phyloP scores from a whole-genome alignment of 2,113 vertebrate species.

The Hippocampus abdominalis region DNA sequence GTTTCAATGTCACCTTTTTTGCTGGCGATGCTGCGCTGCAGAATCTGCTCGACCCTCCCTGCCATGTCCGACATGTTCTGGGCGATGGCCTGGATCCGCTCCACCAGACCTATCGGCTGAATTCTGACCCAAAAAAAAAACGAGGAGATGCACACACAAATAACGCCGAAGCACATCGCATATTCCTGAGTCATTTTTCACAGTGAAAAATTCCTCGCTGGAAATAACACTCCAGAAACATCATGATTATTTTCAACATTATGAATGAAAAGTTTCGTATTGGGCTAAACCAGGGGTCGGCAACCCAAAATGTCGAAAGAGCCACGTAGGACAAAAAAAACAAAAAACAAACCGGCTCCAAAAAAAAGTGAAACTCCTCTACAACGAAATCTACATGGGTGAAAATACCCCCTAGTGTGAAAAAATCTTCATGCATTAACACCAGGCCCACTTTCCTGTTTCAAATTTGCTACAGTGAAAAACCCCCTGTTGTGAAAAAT shows the following conservation, averaged over 20 bases:
- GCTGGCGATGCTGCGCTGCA: slow-evolving; percentile 81
- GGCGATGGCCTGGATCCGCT: slow-evolving; percentile 94
- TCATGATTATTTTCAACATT: background rate
- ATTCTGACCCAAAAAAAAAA: slow-evolving; percentile 74
- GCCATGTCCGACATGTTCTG: slow-evolving; percentile 95
- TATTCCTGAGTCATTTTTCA: background rate
- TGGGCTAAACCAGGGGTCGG: too few species aligned
- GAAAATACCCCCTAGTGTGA: too few species aligned
- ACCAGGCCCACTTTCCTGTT: too few species aligned
- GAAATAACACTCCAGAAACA: background rate
- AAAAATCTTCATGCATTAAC: too few species aligned
- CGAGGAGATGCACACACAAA: background rate
- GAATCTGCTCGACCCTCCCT: slow-evolving; percentile 89
- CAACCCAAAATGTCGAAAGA: too few species aligned
- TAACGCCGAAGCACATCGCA: slow-evolving; percentile 4
- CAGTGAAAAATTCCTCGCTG: background rate
- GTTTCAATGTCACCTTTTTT: slow-evolving; percentile 71
- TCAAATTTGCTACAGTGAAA: too few species aligned
- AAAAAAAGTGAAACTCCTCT: too few species aligned
- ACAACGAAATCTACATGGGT: too few species aligned
- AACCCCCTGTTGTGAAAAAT: too few species aligned
- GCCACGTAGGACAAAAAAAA: too few species aligned
- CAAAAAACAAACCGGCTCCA: too few species aligned
- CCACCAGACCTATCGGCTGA: slow-evolving; percentile 82
- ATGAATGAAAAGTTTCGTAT: background rate